Conservation (phyloP, 2,113 vertebrate species). For the Otolemur garnettii region DNA sequence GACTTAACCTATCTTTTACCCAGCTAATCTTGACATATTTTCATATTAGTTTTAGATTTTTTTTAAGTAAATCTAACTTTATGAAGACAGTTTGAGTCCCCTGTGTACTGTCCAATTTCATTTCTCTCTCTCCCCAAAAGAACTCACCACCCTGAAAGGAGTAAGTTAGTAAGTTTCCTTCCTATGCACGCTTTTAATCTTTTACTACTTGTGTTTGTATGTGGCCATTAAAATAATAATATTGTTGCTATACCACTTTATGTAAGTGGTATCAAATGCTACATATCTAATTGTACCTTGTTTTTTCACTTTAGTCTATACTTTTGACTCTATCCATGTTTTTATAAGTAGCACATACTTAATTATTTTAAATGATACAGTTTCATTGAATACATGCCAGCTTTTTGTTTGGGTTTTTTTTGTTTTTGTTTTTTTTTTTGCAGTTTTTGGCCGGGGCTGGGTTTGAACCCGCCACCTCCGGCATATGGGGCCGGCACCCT, state of each 20-base stretch:
- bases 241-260: background rate
- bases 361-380: background rate
- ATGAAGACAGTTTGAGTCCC: background rate
- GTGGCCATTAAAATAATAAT: background rate
- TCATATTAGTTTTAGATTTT: constrained; percentile 11
- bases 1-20: background rate
- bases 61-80: background rate
- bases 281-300: background rate
- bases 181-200: constrained; percentile 16
- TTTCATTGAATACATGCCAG: constrained; percentile 11
- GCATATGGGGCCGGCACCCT: no score
- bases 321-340: background rate
- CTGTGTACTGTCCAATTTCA: background rate
- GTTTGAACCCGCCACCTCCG: no score
- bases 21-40: constrained; percentile 25
- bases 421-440: no score
- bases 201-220: background rate
- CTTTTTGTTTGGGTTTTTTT: no score
- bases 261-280: background rate
- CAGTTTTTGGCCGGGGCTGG: no score
- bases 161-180: background rate
- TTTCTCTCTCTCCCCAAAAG: background rate
- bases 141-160: background rate
- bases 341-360: background rate
- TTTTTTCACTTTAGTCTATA: background rate